Evolutionary conservation across 1,140 invertebrate genomes (phyloP), one percentile per base, ranked within the genome.

Genomic region (Oreohelix idahoensis): DNA sequence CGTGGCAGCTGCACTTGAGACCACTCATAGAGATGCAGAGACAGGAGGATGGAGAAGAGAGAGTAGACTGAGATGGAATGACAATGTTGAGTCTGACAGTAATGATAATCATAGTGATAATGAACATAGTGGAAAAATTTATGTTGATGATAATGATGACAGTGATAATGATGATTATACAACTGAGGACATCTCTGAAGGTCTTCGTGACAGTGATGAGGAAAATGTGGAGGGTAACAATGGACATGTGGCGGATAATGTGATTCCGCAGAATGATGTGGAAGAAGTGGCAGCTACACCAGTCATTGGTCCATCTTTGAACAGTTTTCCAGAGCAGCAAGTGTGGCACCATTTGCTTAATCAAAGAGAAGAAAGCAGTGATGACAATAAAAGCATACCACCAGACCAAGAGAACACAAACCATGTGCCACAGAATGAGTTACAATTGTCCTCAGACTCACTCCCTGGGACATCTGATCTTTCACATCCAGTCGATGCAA

Each of bases 61-160:
- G 26, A 23, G 77, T 20, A 66, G 77, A 32, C 66, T 63, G 26
- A 39, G 58, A 26, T 79, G 77, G 77, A 39, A 58, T 66, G 77
- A 42, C 29, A 45, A 58, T 49, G 45, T 36, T 45, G 35, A 38
- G 51, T 26, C 32, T 4, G 79, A 53, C 17, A 0, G 0, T 36
- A 70, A 81, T 51, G 79, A 73, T 4, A 32, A 53, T 23, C 1
- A 26, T 53, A 70, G 71, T 36, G 45, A 53, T 0, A 4, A 29
- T 4, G 70, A 73, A 20, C 17, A 20, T 73, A 42, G 53, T 58
- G 5, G 26, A n/a, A 58, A n/a, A 58, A n/a, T 58, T 23, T 23
- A 5, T 58, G n/a, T 29, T 32, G 29, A 63, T 51, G 76, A 38
- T 49, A 26, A 4, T 81, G 79, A 73, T 71, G 39, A 36, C 5